Base-by-base conservation (phyloP, 2,797 vertebrate species). In the Mormyrus proboscirostris region DNA sequence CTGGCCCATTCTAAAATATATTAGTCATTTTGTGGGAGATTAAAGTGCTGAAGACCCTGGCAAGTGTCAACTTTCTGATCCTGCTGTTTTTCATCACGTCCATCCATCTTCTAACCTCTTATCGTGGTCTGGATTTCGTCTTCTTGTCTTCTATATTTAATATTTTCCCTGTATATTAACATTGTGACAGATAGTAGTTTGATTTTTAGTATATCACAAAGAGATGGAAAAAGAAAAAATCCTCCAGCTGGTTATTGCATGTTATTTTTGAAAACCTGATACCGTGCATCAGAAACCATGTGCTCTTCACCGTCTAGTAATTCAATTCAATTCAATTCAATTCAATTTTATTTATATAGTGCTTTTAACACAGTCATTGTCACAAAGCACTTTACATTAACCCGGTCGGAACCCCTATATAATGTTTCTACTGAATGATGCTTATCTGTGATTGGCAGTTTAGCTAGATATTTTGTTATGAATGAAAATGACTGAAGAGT, bases 21-120 rank as follows among this genome's bases (percentile, higher is more conserved):
- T 73, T 29, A 59, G 69, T 59, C 44, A 73, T 88, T 57, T 88
- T 88, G 57, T 76, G 9, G 87, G 57, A 73, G 79, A 41, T 62
- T 62, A 84, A 49, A 69, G 47, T 55, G 47, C 76, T 83, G 76
- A 14, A 53, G 19, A 55, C 44, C 44, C 88, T 83, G 76, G 3
- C n/a, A 62, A 82, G 7, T 25, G 14, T 86, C 16, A 50, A 3
- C 10, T 86, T 50, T 57, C 14, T 55, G 6, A 86, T 9, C 50
- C 49, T 7, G 10, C 29, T 50, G 2, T 3, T 86, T 57, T 8
- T 14, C 65, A 33, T 65, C 22, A 10, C 29, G 9, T 65, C 65
- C n/a, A 33, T 69, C n/a, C 25, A 55, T 29, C 47, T 25, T 29
- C 25, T 51, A 49, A 51, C 25, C 12, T 10, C 65, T 69, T 69